These are phyloP conservation scores for Astreopora myriophthalma DNA, from an alignment of 64 coral and sea anemone species.

Conservation along the genomic window DNA sequence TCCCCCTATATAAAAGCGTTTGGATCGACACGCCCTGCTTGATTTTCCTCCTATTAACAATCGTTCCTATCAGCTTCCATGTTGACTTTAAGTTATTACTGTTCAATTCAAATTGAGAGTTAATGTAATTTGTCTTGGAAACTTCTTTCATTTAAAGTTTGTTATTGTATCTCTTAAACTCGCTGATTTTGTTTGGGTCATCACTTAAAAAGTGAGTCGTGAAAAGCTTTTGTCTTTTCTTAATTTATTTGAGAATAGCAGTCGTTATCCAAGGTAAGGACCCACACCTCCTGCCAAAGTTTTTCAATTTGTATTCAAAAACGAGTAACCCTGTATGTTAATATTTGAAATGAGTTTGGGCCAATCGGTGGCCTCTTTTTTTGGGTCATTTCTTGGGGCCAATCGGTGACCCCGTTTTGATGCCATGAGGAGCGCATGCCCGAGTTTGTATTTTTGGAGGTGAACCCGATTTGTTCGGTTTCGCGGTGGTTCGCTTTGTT, in stretches of 20 bases:
- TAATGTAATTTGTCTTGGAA: constrained; percentile 13
- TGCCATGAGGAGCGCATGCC: no score
- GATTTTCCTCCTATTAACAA: background rate
- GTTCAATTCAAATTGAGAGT: background rate
- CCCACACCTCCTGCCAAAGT: background rate
- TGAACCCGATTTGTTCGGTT: no score
- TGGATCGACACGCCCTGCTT: background rate
- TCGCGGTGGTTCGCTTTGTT: no score
- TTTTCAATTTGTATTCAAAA: constrained; percentile 22
- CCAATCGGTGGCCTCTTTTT: no score
- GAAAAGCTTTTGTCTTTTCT: constrained; percentile 50
- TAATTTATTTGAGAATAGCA: constrained; percentile 14
- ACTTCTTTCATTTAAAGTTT: background rate
- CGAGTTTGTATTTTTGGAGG: no score
- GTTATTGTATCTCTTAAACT: constrained; percentile 17
- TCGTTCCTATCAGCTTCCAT: constrained; percentile 40
- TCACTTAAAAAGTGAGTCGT: constrained; percentile 37
- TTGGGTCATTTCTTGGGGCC: no score
- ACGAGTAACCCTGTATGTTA: background rate
- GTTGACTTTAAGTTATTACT: background rate
- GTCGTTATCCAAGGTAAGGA: constrained; percentile 19
- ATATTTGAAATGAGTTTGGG: no score
- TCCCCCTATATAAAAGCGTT: background rate
- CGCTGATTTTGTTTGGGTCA: background rate
- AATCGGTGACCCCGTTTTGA: no score